These are phyloP conservation scores for Rutilus rutilus DNA, from an alignment of 2,113 vertebrate species.

Conservation along the genomic window DNA sequence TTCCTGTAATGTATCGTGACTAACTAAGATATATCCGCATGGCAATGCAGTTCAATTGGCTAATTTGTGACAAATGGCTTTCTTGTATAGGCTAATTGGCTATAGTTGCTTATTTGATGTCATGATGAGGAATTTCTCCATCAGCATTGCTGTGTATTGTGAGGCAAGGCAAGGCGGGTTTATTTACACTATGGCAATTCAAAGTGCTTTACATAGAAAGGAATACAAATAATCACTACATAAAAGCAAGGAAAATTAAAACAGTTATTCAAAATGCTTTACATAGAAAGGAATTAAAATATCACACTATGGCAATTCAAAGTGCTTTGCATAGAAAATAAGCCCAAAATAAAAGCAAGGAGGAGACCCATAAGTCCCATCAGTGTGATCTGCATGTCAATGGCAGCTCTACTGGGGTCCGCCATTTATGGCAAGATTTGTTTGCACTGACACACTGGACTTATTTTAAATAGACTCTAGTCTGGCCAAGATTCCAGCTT, in stretches of 20 bases:
- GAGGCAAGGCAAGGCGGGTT: not conserved
- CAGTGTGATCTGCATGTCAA: constrained; percentile 69
- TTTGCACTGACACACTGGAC: constrained; percentile 32
- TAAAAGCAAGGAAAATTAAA: too few species aligned
- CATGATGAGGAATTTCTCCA: not conserved
- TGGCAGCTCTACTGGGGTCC: constrained; percentile 26
- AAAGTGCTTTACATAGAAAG: too few species aligned
- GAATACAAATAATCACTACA: too few species aligned
- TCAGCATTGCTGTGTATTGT: constrained; percentile 28
- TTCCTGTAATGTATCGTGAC: not conserved
- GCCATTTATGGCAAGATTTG: constrained; percentile 56
- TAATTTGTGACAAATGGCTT: not conserved
- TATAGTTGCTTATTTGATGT: not conserved
- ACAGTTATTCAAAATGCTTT: too few species aligned
- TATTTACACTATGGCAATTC: too few species aligned
- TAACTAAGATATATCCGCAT: not conserved
- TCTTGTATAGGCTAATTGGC: not conserved
- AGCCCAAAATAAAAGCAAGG: too few species aligned
- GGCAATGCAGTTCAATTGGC: not conserved
- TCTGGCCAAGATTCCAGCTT: not conserved
- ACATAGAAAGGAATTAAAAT: too few species aligned
- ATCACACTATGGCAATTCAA: too few species aligned
- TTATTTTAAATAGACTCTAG: constrained; percentile 39
- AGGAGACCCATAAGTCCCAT: constrained; percentile 31
- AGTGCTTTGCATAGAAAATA: too few species aligned